Conservation (phyloP, 2,113 vertebrate genomes). For the Xiphias gladius region DNA sequence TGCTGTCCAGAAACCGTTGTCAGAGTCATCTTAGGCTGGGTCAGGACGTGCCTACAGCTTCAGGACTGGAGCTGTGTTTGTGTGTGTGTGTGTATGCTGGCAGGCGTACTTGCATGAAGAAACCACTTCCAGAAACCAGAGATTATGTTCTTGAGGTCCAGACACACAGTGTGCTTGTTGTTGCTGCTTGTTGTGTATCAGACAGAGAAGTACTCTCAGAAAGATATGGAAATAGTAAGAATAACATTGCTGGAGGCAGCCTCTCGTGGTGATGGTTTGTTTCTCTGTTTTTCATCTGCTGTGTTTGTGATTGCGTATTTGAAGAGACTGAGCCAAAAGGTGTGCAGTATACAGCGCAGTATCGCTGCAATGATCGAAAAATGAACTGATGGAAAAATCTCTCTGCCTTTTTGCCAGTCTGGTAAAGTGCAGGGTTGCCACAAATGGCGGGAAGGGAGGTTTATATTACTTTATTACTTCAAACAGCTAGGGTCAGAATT, state of each 20-base stretch:
- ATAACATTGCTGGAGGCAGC: not conserved
- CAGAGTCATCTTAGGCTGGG: not conserved
- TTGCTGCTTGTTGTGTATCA: slow-evolving; percentile 14
- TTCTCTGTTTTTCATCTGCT: not conserved
- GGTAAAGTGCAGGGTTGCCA: not conserved
- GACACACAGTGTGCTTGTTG: slow-evolving; percentile 30
- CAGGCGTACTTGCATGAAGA: slow-evolving; percentile 2
- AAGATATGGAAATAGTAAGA: not conserved
- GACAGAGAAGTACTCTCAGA: not conserved
- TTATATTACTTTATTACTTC: not conserved
- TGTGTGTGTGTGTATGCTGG: slow-evolving; percentile 15
- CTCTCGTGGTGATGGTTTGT: not conserved
- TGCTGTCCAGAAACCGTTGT: slow-evolving; percentile 11
- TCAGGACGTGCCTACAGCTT: slow-evolving; percentile 1
- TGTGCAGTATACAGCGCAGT: not conserved
- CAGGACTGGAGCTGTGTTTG: slow-evolving; percentile 13
- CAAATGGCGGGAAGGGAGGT: not conserved
- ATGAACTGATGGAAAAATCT: not conserved
- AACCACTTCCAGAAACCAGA: slow-evolving; percentile 41
- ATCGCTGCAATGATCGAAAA: not conserved
- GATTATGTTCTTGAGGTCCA: slow-evolving; percentile 22
- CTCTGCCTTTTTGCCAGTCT: not conserved
- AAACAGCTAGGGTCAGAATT: not conserved
- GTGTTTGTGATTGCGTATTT: not conserved
- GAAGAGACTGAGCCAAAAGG: not conserved